phyloP scores from a whole-genome alignment of 2,888 invertebrate genomes.

The Neocrepidodera transversa region DNA sequence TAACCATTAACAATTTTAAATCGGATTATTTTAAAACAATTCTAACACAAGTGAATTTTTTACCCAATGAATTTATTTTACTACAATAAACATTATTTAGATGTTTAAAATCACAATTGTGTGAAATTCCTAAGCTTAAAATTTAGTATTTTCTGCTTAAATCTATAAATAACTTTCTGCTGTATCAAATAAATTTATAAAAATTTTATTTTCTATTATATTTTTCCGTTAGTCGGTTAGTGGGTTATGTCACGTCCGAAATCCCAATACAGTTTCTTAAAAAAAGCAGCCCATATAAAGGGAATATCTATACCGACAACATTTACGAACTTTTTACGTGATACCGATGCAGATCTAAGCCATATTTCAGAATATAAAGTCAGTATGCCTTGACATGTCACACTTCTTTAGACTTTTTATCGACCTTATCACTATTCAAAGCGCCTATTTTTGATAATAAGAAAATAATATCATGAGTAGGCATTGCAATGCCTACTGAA shows the following conservation, averaged over 20 bases:
- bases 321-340: slow-evolving; percentile 28
- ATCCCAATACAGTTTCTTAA: slow-evolving; percentile 11
- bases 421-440: slow-evolving; percentile 36
- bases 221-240: not conserved
- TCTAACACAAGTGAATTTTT: too few species aligned
- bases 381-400: slow-evolving; percentile 25
- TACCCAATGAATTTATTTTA: too few species aligned
- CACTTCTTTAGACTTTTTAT: slow-evolving; percentile 31
- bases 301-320: slow-evolving; percentile 17
- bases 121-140: too few species aligned
- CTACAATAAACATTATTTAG: too few species aligned
- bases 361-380: slow-evolving; percentile 29
- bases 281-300: slow-evolving; percentile 7
- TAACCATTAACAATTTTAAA: too few species aligned
- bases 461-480: slow-evolving; percentile 33
- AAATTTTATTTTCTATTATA: slow-evolving; percentile 10
- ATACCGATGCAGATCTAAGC: slow-evolving; percentile 24
- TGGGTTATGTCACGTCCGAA: slow-evolving; percentile 3
- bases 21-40: too few species aligned
- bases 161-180: too few species aligned
- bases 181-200: not conserved
- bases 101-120: too few species aligned
- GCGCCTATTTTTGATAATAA: slow-evolving; percentile 31
- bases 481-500: slow-evolving; percentile 26
- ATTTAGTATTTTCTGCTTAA: too few species aligned